A percentile compares a stretch with the other conserved stretches of the same genome.
phyloP scores from a whole-genome alignment of 2,888 invertebrate species.

The Pyrrhosoma nymphula region DNA sequence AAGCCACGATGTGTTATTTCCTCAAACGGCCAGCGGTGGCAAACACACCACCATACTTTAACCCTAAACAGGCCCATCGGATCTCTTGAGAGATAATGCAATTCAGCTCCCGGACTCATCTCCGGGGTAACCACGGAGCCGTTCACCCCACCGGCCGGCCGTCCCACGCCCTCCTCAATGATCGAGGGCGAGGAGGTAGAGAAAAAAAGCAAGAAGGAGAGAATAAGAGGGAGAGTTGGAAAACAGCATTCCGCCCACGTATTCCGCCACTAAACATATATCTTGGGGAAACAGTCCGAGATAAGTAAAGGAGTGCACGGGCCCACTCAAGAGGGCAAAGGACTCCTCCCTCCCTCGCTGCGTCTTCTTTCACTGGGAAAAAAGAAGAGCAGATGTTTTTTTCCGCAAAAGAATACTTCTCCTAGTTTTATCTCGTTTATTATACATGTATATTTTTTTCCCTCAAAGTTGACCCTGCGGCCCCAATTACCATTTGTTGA shows the following conservation, averaged over 20 bases:
- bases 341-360: neutral
- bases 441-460: neutral
- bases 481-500: neutral
- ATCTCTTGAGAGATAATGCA: neutral
- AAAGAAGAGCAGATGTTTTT: neutral
- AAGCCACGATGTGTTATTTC: neutral
- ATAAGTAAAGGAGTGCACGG: neutral
- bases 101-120: neutral
- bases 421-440: neutral
- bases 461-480: neutral
- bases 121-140: neutral
- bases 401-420: neutral
- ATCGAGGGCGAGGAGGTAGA: neutral
- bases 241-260: neutral
- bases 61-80: neutral
- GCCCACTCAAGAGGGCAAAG: neutral
- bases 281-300: constrained; percentile 11
- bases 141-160: neutral
- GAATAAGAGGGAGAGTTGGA: neutral
- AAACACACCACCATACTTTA: neutral
- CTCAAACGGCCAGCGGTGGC: neutral
- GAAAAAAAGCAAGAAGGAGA: neutral
- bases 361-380: neutral
- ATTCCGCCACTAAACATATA: neutral
- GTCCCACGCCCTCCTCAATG: neutral